These are phyloP conservation scores for Gibbula magus DNA, from an alignment of 2,888 invertebrate genomes.

Conservation along the genomic window DNA sequence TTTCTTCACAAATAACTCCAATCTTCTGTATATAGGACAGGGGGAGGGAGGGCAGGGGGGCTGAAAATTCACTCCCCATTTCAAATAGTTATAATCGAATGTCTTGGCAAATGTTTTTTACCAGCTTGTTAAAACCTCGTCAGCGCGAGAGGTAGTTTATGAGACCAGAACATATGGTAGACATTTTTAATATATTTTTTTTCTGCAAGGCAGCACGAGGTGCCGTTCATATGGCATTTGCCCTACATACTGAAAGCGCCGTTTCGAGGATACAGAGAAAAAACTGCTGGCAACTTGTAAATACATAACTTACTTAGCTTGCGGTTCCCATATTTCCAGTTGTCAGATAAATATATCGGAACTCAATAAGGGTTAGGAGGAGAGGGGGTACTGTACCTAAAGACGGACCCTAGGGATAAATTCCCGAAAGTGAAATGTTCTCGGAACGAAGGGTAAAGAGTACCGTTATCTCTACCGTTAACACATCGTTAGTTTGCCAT, in stretches of 20 bases:
- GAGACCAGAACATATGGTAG: background rate
- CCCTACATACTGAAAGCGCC: constrained; percentile 8
- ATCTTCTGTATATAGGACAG: background rate
- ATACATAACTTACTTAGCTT: background rate
- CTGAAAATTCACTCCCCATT: background rate
- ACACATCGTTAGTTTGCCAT: too few relatives aligned
- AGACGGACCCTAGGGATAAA: background rate
- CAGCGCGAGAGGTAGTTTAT: background rate
- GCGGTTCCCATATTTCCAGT: background rate
- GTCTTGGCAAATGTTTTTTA: background rate
- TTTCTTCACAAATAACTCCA: background rate
- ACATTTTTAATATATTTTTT: background rate
- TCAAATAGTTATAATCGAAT: constrained; percentile 8
- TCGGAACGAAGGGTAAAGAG: too few relatives aligned
- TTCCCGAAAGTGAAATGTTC: background rate
- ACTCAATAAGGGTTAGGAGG: background rate
- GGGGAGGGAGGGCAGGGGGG: background rate
- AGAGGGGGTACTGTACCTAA: background rate
- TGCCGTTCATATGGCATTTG: constrained; percentile 8
- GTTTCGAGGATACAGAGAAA: background rate
- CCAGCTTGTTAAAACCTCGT: constrained; percentile 13
- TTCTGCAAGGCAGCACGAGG: background rate
- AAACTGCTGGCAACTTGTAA: background rate
- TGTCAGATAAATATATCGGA: background rate
- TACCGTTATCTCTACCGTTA: too few relatives aligned